Conservation (phyloP, 2,888 invertebrate genomes). For the Heteromurus nitidus region DNA sequence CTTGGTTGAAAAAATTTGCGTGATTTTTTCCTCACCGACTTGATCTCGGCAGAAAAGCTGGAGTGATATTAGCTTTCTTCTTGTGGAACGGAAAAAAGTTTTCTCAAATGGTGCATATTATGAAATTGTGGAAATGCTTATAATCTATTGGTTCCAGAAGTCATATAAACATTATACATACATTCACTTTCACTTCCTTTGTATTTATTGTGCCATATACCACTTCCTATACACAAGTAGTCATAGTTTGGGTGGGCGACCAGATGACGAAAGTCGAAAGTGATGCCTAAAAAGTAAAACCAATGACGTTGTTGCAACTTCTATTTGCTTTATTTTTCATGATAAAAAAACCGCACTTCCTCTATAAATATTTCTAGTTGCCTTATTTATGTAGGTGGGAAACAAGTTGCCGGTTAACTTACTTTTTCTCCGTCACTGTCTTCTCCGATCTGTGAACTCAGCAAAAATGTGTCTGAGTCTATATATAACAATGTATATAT, state of each 20-base stretch:
- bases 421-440: not conserved
- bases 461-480: not conserved
- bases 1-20: not conserved
- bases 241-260: too few species aligned
- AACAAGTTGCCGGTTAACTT: constrained; percentile 10
- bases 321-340: not conserved
- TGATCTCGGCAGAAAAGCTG: not conserved
- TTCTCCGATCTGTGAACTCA: not conserved
- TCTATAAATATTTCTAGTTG: constrained; percentile 4
- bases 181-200: too few species aligned
- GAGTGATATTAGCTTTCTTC: constrained; percentile 19
- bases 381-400: constrained; percentile 10
- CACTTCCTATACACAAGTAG: too few species aligned
- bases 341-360: constrained; percentile 8
- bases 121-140: too few species aligned
- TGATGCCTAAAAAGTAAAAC: not conserved
- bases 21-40: not conserved
- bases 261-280: too few species aligned
- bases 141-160: too few species aligned
- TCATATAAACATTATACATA: too few species aligned
- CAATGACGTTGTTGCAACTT: not conserved
- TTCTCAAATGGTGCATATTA: not conserved
- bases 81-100: constrained; percentile 10
- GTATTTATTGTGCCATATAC: too few species aligned
- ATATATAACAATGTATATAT: constrained; percentile 18